Conservation (phyloP, 2,888 invertebrate genomes). For the Pollenia angustigena region DNA sequence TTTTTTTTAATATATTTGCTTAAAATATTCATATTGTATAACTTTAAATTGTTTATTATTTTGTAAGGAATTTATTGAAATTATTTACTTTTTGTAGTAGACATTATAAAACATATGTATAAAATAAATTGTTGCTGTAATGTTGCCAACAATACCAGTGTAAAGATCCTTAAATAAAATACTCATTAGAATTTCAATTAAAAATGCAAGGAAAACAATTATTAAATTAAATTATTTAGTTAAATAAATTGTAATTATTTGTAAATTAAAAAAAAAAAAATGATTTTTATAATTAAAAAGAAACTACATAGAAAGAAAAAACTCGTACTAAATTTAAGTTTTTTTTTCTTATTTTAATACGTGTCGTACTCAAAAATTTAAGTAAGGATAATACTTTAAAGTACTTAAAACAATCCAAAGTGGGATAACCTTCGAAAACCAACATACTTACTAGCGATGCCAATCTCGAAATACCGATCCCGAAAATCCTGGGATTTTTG, state of each 20-base stretch:
- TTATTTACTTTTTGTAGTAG: slow-evolving; percentile 31
- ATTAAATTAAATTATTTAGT: slow-evolving; percentile 72
- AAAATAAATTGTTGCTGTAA: slow-evolving; percentile 71
- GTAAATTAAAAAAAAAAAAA: slow-evolving; percentile 33
- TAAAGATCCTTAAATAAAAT: slow-evolving; percentile 79
- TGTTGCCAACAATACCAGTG: slow-evolving; percentile 78
- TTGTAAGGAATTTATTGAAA: slow-evolving; percentile 7
- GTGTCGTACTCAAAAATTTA: no score
- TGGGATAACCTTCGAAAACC: no score
- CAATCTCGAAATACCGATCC: no score
- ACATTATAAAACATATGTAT: slow-evolving; percentile 21
- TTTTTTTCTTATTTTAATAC: no score
- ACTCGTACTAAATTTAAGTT: no score
- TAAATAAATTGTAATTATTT: slow-evolving; percentile 65
- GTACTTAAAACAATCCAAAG: no score
- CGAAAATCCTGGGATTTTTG: no score
- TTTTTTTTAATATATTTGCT: not conserved
- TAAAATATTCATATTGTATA: slow-evolving; percentile 38
- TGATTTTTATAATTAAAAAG: slow-evolving; percentile 16
- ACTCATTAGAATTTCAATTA: slow-evolving; percentile 78
- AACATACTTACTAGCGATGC: no score
- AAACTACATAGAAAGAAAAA: not conserved
- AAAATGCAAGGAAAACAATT: slow-evolving; percentile 72
- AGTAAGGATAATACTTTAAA: no score
- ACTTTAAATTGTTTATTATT: slow-evolving; percentile 38